Evolutionary conservation across 1,140 invertebrate species (phyloP), one percentile per base, ranked within the genome.

Genomic region (Cherax quadricarinatus): DNA sequence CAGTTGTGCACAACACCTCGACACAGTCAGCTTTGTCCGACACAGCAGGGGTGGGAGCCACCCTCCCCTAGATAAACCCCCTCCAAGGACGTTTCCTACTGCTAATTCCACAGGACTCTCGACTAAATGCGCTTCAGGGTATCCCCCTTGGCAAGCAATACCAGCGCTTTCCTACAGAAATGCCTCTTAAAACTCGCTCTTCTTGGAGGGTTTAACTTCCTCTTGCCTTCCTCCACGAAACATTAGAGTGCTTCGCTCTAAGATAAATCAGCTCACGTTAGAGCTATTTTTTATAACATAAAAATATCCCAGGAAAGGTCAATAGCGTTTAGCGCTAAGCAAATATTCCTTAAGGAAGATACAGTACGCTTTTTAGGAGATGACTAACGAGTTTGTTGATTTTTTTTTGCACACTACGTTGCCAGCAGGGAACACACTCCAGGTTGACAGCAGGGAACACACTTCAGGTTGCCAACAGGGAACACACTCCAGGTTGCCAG

Each of bases 1-100:
- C 84, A 51, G 84, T 18, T 51, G 60, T 86, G 60, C 70, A 49
- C 66, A 66, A 86, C 70, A 73, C 16, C n/a, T 48, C 48, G 10
- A 66, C 84, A 66, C 41, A 41, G 41, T n/a, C n/a, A 5, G 49
- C 84, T 86, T 86, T 86, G 84, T 86, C 66, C 21, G 30, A 14
- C 84, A 12, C 84, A 86, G 84, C 84, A 24, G 49, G 84, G 48
- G 24, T 41, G 84, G 66, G 60, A 21, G 12, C 5, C 14, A 21
- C 62, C 48, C 51, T 24, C 48, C 5, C 62, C 14, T 21, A 18
- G 21, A 9, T 30, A 70, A 24, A 66, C n/a, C 41, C 30, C 16
- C 62, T 12, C 16, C n/a, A 73, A 49, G 21, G 84, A 24, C 62
- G 70, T 86, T 86, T 86, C 14, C 30, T 24, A 24, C 41, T 51